Base-by-base conservation (phyloP, 2,888 invertebrate genomes). In the Spodoptera exigua region DNA sequence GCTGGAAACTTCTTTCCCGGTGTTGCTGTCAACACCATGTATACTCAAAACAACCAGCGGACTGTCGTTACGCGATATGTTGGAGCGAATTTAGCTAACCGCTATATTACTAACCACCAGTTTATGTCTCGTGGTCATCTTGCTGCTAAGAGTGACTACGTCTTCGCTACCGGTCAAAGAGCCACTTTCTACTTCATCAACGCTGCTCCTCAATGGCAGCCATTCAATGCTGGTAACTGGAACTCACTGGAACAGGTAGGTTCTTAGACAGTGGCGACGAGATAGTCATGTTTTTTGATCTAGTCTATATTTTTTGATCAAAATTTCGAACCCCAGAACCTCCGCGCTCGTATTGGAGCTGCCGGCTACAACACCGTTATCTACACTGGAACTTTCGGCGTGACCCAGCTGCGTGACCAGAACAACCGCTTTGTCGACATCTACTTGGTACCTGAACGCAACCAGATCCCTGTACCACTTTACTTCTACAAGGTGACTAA, bases 121-220 rank as follows among this genome's bases (percentile, higher is more conserved):
- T 91, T 94, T 70, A 79, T 96, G 48, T 84, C 96, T 0, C 93
- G 95, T 45, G 96, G 96, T 2, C 96, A 96, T 76, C 86, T 96
- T 40, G 86, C 95, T 0, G 95, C 96, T 1, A 96, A 95, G 80
- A 94, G 93, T n/a, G 96, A 96, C 83, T 96, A 94, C 72, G 87
- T 96, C n/a, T 95, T 93, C 70, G 95, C 95, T 0, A 86, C 94
- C 11, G 95, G 95, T 35, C 96, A 96, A 74, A 87, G 92, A 0
- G 84, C 95, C 0, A 95, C 95, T 0, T 96, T 96, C 84, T 95
- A 95, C 83, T 96, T 95, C 75, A 87, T 96, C 49, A 96, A 96
- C 78, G 94, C 94, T 0, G 95, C 95, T 0, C 96, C 96, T 1
- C 96, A 96, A 70, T 96, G 96, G 96, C 95, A 96, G 59, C 90